phyloP scores from a whole-genome alignment of 2,113 vertebrate species.

The Melospiza georgiana region DNA sequence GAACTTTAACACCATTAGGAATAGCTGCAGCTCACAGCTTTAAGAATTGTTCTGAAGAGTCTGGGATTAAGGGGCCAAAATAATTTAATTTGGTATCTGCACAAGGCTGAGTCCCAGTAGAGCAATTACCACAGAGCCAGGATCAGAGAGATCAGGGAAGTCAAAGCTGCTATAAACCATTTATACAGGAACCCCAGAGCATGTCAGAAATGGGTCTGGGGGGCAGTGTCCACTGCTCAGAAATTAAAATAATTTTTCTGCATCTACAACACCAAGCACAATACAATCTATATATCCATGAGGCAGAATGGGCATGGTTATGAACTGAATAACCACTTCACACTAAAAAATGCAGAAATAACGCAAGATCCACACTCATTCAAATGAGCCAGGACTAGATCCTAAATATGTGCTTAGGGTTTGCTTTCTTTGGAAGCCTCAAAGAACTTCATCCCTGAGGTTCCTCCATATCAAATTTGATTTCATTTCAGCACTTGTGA shows the following conservation, averaged over 20 bases:
- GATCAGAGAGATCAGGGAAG: not conserved
- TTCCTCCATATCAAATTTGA: no score
- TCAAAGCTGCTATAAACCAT: not conserved
- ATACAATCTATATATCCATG: not conserved
- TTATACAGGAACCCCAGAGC: not conserved
- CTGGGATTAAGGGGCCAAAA: not conserved
- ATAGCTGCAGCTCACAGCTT: not conserved
- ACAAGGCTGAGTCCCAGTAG: not conserved
- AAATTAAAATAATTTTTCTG: not conserved
- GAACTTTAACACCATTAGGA: not conserved
- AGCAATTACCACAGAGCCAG: not conserved
- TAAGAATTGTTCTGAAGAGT: not conserved
- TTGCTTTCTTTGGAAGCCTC: not conserved
- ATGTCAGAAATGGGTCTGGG: not conserved
- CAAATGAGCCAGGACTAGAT: not conserved
- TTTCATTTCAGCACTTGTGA: not conserved
- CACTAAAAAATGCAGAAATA: not conserved
- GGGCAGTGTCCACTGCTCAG: not conserved
- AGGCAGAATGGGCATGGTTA: not conserved
- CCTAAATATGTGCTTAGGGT: not conserved
- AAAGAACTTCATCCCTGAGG: not conserved
- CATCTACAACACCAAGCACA: not conserved
- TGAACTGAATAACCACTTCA: not conserved
- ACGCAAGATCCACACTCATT: not conserved
- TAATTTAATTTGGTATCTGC: not conserved